Evolutionary conservation across 2,888 invertebrate species (phyloP).

Genomic region (Amiota minor): DNA sequence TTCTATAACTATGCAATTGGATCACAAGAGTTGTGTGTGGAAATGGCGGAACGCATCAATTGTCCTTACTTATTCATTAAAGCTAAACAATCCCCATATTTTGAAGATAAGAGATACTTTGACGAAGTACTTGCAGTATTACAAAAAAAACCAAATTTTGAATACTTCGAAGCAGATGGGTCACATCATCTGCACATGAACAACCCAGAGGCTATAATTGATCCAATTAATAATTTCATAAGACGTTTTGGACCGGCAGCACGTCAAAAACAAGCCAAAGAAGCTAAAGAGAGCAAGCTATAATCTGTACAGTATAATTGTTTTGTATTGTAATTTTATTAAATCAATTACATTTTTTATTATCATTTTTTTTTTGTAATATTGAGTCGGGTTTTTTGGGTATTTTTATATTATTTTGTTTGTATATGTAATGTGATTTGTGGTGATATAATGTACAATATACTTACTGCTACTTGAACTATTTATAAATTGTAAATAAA

Average conservation of each 20-base stretch:
- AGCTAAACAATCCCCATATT: conserved; percentile 76
- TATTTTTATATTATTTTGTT: conserved; percentile 55
- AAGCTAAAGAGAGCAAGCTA: conserved; percentile 74
- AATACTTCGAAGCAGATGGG: conserved; percentile 78
- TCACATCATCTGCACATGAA: conserved; percentile 84
- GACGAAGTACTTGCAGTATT: conserved; percentile 77
- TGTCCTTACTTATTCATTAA: conserved; percentile 80
- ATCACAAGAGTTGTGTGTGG: conserved; percentile 75
- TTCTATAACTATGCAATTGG: conserved; percentile 70
- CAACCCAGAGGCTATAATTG: conserved; percentile 77
- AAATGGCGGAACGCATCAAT: conserved; percentile 76
- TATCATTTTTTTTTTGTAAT: conserved; percentile 36
- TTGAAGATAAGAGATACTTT: conserved; percentile 76
- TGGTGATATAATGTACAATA: no score
- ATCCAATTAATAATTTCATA: conserved; percentile 77
- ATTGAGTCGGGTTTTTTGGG: no score
- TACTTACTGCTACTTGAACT: no score
- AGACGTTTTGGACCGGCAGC: conserved; percentile 77
- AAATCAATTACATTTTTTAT: conserved; percentile 40
- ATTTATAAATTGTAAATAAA: conserved; percentile 9
- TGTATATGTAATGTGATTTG: not conserved
- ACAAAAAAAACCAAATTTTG: conserved; percentile 76
- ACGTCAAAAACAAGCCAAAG: conserved; percentile 70
- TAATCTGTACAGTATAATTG: conserved; percentile 23
- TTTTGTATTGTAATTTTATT: not conserved